A percentile compares a stretch with the other conserved stretches of the same genome.
phyloP scores from a whole-genome alignment of 2,888 invertebrate genomes.

The Oxytorus armatus region DNA sequence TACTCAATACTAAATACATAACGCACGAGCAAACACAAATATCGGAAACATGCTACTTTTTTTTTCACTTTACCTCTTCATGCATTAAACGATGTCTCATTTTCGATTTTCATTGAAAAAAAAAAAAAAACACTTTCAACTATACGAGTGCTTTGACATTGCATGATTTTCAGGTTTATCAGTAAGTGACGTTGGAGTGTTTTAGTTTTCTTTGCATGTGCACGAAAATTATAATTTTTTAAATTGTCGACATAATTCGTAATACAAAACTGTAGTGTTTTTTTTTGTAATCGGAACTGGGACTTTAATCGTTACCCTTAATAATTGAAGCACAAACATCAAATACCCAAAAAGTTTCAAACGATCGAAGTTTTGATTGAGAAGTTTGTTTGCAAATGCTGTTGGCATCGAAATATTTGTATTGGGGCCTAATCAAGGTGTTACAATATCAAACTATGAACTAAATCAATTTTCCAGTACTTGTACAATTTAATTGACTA shows the following conservation, averaged over 20 bases:
- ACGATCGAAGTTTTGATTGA: too few species aligned
- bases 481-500: neutral
- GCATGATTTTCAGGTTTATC: neutral
- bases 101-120: slow-evolving; percentile 5
- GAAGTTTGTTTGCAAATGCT: too few species aligned
- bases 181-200: neutral
- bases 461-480: too few species aligned
- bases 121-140: slow-evolving; percentile 10
- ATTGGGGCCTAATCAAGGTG: too few species aligned
- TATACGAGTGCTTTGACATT: neutral
- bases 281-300: neutral
- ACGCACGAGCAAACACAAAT: slow-evolving; percentile 54
- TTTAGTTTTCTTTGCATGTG: too few species aligned
- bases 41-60: slow-evolving; percentile 39
- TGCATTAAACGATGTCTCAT: slow-evolving; percentile 17
- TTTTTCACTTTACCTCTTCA: slow-evolving; percentile 16
- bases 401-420: too few species aligned
- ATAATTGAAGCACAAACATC: neutral
- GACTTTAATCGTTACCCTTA: neutral
- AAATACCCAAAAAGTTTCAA: neutral
- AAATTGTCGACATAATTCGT: too few species aligned
- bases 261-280: neutral
- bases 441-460: too few species aligned
- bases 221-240: neutral
- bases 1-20: slow-evolving; percentile 57